phyloP scores from a whole-genome alignment of 1,140 invertebrate species.

The Mactra quadrangularis region DNA sequence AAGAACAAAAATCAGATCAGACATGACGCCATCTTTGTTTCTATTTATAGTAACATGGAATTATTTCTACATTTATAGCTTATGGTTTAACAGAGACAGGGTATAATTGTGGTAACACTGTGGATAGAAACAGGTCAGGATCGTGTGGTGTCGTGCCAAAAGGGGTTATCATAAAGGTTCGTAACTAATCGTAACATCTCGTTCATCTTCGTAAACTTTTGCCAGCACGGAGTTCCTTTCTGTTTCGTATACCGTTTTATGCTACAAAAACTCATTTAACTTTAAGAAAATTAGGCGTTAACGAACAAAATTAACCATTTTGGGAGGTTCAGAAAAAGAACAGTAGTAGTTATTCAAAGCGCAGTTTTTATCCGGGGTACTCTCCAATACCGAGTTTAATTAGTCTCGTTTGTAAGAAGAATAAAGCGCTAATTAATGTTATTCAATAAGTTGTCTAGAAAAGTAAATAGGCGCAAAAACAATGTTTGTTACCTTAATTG shows the following conservation, averaged over 20 bases:
- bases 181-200: background rate
- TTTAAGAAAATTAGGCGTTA: no score
- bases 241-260: no score
- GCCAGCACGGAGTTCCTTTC: background rate
- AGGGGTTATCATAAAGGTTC: conserved; percentile 19
- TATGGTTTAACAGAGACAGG: conserved; percentile 52
- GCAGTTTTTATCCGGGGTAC: no score
- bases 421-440: background rate
- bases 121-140: background rate
- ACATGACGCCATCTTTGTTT: no score
- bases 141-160: conserved; percentile 23
- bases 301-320: no score
- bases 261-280: no score
- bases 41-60: no score
- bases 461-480: background rate
- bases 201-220: background rate
- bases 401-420: background rate
- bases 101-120: conserved; percentile 21
- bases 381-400: no score
- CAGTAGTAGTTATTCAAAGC: no score
- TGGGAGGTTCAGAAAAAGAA: no score
- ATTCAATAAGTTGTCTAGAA: background rate
- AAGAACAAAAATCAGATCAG: no score
- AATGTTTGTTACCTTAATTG: background rate
- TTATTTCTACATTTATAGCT: background rate